Evolutionary conservation across 2,113 vertebrate genomes (phyloP), one percentile per base, ranked within the genome.

Genomic region (Rousettus leschenaultii): DNA sequence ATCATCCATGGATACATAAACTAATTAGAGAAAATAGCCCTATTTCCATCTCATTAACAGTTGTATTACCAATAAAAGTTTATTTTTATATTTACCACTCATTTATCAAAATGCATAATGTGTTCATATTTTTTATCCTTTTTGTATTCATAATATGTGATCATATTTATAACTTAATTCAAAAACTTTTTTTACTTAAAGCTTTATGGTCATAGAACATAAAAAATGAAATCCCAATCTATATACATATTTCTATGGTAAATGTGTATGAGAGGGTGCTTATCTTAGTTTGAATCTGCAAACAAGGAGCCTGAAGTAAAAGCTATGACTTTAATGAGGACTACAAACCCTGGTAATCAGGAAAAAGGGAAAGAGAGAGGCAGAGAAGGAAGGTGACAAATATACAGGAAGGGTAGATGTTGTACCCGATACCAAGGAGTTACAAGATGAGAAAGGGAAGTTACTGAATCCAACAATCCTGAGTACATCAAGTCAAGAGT

Each of bases 71-170:
- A 65, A 79, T 53, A 68, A 74, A 88, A 87, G 40, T 88, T 63
- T 43, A 73, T 89, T 88, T 82, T 90, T 89, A 33, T 66, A 66
- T 65, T 95, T 87, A 83, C 7, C 40, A 75, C 3, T 40, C 57
- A 59, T 79, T 40, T 61, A 89, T 92, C 18, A 68, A 91, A 90
- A 45, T 16, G 57, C 28, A 63, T 57, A 78, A 40, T 57, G 48
- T 35, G 16, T 73, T 51, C 16, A 57, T 43, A 26, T 40, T 66
- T 83, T 65, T 86, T 40, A 63, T 71, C 48, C 89, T 33, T 70
- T 91, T 18, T 79, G 6, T 73, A 80, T 35, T 97, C 26, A 94
- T 73, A 68, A 82, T 53, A 83, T 83, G 43, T 45, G 93, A 85
- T 80, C 26, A 68, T 53, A 79, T 59, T 71, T 65, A 59, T 55